phyloP scores from a whole-genome alignment of 2,113 vertebrate genomes.

The Rhinolophus ferrumequinum region DNA sequence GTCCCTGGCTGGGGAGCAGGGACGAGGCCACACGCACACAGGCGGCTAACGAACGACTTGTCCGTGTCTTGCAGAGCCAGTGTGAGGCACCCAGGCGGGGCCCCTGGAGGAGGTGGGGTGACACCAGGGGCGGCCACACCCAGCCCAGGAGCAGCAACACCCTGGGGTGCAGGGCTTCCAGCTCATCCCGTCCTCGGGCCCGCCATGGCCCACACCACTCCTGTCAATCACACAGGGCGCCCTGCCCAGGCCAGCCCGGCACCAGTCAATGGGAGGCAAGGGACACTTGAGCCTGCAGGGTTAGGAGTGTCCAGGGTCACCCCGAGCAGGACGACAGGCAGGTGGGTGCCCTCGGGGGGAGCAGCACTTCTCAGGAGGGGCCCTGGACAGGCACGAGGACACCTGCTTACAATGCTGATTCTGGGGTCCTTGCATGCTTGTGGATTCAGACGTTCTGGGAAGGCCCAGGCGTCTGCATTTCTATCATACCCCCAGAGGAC shows the following conservation, averaged over 20 bases:
- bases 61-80: too few species aligned
- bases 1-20: neutral
- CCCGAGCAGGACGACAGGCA: neutral
- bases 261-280: neutral
- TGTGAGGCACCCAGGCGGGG: neutral
- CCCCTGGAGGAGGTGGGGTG: neutral
- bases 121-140: neutral
- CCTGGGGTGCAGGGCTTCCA: neutral
- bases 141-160: accelerated
- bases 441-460: neutral
- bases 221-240: too few species aligned
- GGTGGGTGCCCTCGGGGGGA: accelerated
- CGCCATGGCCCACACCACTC: neutral
- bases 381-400: neutral
- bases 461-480: neutral
- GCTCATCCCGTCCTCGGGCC: neutral
- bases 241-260: too few species aligned
- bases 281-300: neutral
- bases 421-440: neutral
- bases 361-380: too few species aligned
- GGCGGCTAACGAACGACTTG: accelerated
- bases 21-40: neutral
- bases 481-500: neutral
- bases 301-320: neutral
- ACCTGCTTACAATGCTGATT: neutral